Conservation (phyloP, 2,888 invertebrate species). For the Panorpa germanica region DNA sequence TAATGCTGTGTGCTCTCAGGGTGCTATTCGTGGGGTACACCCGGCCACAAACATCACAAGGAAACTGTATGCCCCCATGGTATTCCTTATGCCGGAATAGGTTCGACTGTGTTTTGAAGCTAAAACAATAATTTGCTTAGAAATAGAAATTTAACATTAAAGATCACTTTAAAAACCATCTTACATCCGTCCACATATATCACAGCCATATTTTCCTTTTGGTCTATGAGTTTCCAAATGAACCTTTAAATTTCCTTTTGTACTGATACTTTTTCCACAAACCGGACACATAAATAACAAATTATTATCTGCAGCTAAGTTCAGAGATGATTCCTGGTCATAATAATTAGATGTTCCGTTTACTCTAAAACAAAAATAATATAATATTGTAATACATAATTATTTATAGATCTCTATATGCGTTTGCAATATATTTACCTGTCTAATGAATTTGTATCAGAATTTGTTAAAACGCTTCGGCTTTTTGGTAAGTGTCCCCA, state of each 20-base stretch:
- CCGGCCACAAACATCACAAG: constrained; percentile 46
- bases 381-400: too few species aligned
- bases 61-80: constrained; percentile 33
- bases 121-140: too few species aligned
- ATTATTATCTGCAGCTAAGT: constrained; percentile 19
- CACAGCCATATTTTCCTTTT: constrained; percentile 39
- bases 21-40: constrained; percentile 50
- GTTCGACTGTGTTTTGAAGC: constrained; percentile 45
- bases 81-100: constrained; percentile 42
- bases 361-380: too few species aligned
- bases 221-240: constrained; percentile 43
- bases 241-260: constrained; percentile 38
- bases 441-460: too few species aligned
- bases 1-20: constrained; percentile 46
- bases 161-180: constrained; percentile 17
- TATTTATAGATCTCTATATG: too few species aligned
- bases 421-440: too few species aligned
- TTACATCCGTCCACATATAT: constrained; percentile 47
- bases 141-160: constrained; percentile 10
- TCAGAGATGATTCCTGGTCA: constrained; percentile 19
- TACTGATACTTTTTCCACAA: constrained; percentile 39
- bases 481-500: constrained; percentile 31
- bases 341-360: constrained; percentile 1
- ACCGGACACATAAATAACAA: constrained; percentile 35
- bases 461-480: too few species aligned